phyloP scores from a whole-genome alignment of 2,888 invertebrate species.

The Hesperia comma region DNA sequence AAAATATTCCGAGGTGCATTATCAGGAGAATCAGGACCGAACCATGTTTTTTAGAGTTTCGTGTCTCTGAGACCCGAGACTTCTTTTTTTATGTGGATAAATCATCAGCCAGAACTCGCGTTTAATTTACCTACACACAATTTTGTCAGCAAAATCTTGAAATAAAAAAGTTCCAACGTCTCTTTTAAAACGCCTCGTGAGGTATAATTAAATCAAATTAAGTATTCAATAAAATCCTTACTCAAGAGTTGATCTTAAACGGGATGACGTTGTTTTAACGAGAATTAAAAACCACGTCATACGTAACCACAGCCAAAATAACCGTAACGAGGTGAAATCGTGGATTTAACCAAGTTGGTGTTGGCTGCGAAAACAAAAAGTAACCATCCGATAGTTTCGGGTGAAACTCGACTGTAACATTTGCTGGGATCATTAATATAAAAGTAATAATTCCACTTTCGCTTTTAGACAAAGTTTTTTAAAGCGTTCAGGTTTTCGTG shows the following conservation, averaged over 20 bases:
- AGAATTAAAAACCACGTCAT: too few species aligned
- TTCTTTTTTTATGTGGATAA: too few species aligned
- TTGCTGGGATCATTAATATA: neutral
- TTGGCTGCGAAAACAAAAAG: neutral
- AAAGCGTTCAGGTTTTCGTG: neutral
- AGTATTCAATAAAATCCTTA: constrained; percentile 6
- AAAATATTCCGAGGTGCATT: too few species aligned
- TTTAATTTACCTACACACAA: neutral
- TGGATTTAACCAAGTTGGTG: neutral
- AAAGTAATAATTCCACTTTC: constrained; percentile 7
- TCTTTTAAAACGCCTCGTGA: neutral
- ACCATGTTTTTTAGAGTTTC: too few species aligned
- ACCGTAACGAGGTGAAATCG: neutral
- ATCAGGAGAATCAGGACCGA: too few species aligned
- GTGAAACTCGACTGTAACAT: constrained; percentile 56
- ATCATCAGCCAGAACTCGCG: too few species aligned
- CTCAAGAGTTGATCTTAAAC: constrained; percentile 1
- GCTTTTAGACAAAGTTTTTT: constrained; percentile 8
- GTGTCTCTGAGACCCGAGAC: too few species aligned
- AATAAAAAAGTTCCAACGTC: neutral
- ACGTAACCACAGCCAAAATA: neutral
- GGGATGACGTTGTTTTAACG: neutral
- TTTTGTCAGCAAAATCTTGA: neutral
- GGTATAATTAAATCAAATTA: neutral
- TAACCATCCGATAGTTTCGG: constrained; percentile 45